Conservation (phyloP, 2,113 vertebrate species). For the Aptenodytes forsteri region DNA sequence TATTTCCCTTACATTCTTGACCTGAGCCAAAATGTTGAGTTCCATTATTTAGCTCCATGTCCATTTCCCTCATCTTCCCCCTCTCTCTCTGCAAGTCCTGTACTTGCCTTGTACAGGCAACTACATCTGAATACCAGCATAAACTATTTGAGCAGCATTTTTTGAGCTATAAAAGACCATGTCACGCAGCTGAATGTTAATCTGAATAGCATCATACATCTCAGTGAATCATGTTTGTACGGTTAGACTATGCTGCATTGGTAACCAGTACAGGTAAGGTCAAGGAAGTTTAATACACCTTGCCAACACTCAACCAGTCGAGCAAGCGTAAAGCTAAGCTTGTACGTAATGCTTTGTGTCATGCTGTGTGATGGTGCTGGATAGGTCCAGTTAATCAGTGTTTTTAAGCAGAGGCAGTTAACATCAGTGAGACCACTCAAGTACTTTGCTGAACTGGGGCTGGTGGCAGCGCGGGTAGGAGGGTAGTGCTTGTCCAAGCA, state of each 20-base stretch:
- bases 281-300: neutral
- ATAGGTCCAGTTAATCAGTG: fast-evolving
- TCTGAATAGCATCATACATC: too few species aligned
- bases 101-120: too few species aligned
- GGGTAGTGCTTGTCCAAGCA: too few species aligned
- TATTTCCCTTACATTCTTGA: neutral
- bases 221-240: fast-evolving
- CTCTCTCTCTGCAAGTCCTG: neutral
- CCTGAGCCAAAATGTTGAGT: neutral
- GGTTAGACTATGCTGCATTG: fast-evolving
- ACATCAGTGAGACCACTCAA: neutral
- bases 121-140: too few species aligned
- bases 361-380: neutral
- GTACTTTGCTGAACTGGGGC: neutral
- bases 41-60: neutral
- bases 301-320: neutral
- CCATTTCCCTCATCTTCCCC: neutral
- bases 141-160: neutral
- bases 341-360: too few species aligned
- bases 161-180: neutral
- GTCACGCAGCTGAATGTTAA: fast-evolving
- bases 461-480: neutral
- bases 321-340: neutral
- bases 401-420: neutral
- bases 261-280: neutral